Base-by-base conservation (phyloP, 53 echinoderm and acorn worm species). In the Apostichopus leukothele region DNA sequence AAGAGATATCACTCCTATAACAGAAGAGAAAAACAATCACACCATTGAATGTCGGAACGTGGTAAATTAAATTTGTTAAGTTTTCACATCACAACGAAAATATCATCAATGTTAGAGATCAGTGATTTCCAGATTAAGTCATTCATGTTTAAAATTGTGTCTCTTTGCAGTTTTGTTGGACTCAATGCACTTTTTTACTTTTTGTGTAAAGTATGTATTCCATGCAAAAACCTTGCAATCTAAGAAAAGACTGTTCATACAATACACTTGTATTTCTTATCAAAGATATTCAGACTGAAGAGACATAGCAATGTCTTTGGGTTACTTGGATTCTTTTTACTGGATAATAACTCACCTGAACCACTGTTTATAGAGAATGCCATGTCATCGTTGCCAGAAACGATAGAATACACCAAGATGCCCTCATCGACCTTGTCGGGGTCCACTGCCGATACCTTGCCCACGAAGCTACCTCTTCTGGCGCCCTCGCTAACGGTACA, bases 341-440 rank as follows among this genome's bases (percentile, higher is more conserved):
- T 39, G 39, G 39, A 39, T 39, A 25, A n/a, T 25, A 39, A 39
- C 39, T 68, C 89, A 95, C 97, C 98, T 79, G 98, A 94, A 39
- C 81, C 91, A 86, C 90, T 93, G 75, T 94, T 90, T 73, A 98
- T 95, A 23, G 89, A 68, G 77, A 98, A 98, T 21, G 93, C 90
- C 98, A 98, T 98, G 68, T 93, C 92, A 53, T 95, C 98, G 67
- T 98, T 98, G 13, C 98, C 98, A 20, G 95, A 94, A 76, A 98
- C 94, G 26, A 98, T 95, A 85, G 98, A 95, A 73, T 94, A 98
- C 13, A 89, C 90, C 88, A 98, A 91, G 88, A 90, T 88, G 12
- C 90, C 93, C 9, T 89, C 77, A 88, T 98, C 98, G 0, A 92
- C 86, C 52, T 92, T 86, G 60, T 98, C 98, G 5, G 90, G 91